Base-by-base conservation (phyloP, 1,140 invertebrate species). In the Pseudomyrmex pallidus region DNA sequence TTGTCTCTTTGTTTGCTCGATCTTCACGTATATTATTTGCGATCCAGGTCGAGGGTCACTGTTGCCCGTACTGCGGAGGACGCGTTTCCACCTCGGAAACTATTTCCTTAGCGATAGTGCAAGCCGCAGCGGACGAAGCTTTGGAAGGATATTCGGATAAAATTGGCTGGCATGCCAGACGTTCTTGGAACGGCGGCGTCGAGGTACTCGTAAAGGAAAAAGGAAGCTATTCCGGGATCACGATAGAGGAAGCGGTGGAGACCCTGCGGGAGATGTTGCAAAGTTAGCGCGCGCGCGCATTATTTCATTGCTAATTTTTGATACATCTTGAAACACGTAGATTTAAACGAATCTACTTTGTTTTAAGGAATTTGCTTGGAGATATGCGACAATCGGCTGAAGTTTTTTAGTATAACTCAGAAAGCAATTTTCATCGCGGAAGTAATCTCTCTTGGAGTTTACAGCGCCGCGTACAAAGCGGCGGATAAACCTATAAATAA, bases 61-160 rank as follows among this genome's bases (percentile, higher is more conserved):
- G 94, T 56, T 94, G 94, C 63, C 83, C 85, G 35, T 94, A 92
- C 78, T 94, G 94, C 52, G 94, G 94, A 0, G 93, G 90, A 2
- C 85, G 91, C 56, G 64, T 93, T 8, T 67, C 57, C 2, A 76
- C 93, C 8, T 70, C 88, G 0, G 44, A 22, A 0, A 87, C 83
- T 2, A 50, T 50, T n/a, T 90, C 91, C 15, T 48, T 91, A 8
- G 57, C 73, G 2, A 86, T 88, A 62, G 64, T 92, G 0, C 77
- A 85, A 9, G 74, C 85, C 22, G 62, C 90, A 2, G 85, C 86
- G 0, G 82, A 87, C 8, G 83, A 86, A 15, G 88, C 84, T 66
- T 74, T 94, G 12, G 74, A 63, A 46, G 50, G 59, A 52, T 91
- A 90, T 17, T 54, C 73, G 5, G 52, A 83, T 1, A 70, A 15